Conservation (phyloP, 2,888 invertebrate species). For the Agrochola circellaris region DNA sequence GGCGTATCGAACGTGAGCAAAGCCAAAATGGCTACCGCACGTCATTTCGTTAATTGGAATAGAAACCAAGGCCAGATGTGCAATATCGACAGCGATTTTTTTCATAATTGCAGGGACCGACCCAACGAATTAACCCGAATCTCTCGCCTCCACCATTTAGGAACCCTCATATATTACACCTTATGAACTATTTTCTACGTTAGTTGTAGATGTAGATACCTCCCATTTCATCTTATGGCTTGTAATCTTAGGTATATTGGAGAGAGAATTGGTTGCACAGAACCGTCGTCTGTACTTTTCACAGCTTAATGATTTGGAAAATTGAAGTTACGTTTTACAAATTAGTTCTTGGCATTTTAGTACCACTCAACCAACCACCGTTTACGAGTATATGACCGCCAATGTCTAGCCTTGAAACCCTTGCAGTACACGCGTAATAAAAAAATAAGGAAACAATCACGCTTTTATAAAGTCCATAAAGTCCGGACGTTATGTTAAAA, state of each 20-base stretch:
- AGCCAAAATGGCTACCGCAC: slow-evolving; percentile 67
- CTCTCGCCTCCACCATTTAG: slow-evolving; percentile 45
- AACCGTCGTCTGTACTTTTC: background rate
- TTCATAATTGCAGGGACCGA: slow-evolving; percentile 70
- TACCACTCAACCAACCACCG: background rate
- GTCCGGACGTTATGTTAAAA: slow-evolving; percentile 31
- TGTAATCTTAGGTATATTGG: slow-evolving; percentile 43
- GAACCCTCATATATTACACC: slow-evolving; percentile 52
- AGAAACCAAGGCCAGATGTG: slow-evolving; percentile 70
- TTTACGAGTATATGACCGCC: background rate
- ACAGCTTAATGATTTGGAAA: slow-evolving; percentile 21
- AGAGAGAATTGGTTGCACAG: slow-evolving; percentile 44
- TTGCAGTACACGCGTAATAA: slow-evolving; percentile 20
- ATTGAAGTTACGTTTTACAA: slow-evolving; percentile 16
- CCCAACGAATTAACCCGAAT: slow-evolving; percentile 62
- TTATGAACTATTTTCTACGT: slow-evolving; percentile 55
- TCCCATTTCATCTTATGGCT: slow-evolving; percentile 46
- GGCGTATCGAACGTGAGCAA: slow-evolving; percentile 52
- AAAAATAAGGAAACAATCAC: slow-evolving; percentile 38
- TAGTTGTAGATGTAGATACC: slow-evolving; percentile 26
- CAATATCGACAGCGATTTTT: slow-evolving; percentile 72
- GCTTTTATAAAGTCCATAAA: slow-evolving; percentile 33
- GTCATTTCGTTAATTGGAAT: slow-evolving; percentile 75
- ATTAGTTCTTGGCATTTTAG: slow-evolving; percentile 3
- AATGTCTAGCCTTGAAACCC: slow-evolving; percentile 15